Evolutionary conservation across 2,797 vertebrate genomes (phyloP).

Genomic region (Spinus olivaceus): DNA sequence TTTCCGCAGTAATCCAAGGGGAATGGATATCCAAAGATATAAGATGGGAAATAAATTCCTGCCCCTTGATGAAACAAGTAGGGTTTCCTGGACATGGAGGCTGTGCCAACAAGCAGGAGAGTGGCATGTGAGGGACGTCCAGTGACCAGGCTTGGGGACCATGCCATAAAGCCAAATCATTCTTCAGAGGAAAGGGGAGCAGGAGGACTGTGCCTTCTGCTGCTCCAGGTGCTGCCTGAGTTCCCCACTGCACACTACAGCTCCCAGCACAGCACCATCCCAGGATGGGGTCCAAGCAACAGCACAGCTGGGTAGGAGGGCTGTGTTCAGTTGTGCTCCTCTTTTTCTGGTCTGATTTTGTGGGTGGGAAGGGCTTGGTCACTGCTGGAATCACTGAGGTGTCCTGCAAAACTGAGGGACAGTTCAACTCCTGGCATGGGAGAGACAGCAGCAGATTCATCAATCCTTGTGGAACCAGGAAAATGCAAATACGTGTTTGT

Average conservation of each 20-base stretch:
- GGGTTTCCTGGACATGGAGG: not conserved
- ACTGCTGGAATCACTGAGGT: not conserved
- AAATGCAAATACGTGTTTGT: not conserved
- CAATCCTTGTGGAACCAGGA: not conserved
- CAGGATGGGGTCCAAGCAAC: not conserved
- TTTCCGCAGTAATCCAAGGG: not conserved
- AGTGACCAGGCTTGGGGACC: not conserved
- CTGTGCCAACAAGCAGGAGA: fast-evolving
- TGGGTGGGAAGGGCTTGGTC: not conserved
- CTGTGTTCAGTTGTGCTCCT: not conserved
- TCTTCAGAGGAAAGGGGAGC: not conserved
- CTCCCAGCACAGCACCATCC: not conserved
- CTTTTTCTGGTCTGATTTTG: not conserved
- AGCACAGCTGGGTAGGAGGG: not conserved
- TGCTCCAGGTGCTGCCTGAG: not conserved
- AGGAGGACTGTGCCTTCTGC: not conserved
- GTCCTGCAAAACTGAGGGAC: not conserved
- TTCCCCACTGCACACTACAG: not conserved
- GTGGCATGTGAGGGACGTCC: not conserved
- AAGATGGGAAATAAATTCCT: not conserved
- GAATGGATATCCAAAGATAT: not conserved
- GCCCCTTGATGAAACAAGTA: not conserved
- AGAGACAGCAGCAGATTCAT: not conserved
- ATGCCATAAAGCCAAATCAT: not conserved
- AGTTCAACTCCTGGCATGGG: not conserved